These are phyloP conservation scores for Callocephalon fimbriatum DNA, from an alignment of 2,113 vertebrate genomes.

Conservation along the genomic window DNA sequence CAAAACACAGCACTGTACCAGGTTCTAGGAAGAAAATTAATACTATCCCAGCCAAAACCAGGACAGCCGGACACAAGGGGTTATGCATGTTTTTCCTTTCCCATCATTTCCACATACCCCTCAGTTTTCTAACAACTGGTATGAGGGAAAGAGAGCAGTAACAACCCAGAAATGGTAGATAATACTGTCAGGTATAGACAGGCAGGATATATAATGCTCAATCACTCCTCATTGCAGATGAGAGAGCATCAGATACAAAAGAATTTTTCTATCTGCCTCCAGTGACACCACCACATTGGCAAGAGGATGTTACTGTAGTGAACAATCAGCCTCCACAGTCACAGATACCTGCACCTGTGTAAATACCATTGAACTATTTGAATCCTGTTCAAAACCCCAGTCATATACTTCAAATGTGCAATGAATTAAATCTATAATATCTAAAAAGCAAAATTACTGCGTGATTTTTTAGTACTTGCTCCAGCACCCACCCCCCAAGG, in stretches of 20 bases:
- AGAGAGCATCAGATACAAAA: not conserved
- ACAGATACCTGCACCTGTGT: not conserved
- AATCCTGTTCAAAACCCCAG: not conserved
- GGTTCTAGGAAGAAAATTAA: not conserved
- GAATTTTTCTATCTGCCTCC: not conserved
- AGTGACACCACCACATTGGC: not conserved
- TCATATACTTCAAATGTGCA: not conserved
- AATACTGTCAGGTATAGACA: not conserved
- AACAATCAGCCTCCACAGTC: not conserved
- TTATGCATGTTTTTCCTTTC: not conserved
- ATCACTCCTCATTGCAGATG: not conserved
- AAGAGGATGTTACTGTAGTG: rapidly evolving
- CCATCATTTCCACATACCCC: not conserved
- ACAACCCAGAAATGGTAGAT: not conserved
- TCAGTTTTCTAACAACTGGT: not conserved
- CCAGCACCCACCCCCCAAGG: not conserved
- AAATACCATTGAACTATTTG: not conserved
- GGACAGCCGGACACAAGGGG: not conserved
- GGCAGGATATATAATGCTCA: not conserved
- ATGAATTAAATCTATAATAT: not conserved
- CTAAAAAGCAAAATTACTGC: not conserved
- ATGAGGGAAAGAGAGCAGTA: not conserved
- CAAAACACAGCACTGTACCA: not conserved
- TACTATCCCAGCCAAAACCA: not conserved
- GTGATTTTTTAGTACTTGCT: not conserved